Conservation (phyloP, 2,888 invertebrate species). For the Nymphalis polychloros region DNA sequence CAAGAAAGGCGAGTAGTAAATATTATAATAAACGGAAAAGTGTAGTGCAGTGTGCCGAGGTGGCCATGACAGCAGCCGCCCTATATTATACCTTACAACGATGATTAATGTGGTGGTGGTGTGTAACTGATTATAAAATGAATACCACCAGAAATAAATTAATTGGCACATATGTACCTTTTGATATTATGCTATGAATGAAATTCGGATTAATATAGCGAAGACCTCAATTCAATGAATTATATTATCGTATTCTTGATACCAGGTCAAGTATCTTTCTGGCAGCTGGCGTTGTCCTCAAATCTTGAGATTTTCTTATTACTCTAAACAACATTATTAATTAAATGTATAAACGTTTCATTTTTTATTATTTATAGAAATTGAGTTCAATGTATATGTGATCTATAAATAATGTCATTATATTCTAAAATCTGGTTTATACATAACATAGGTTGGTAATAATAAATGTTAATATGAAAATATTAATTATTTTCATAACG, state of each 20-base stretch:
- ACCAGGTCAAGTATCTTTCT: slow-evolving; percentile 55
- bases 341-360: neutral
- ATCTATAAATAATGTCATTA: too few relatives aligned
- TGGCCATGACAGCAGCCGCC: slow-evolving; percentile 62
- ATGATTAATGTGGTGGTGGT: slow-evolving; percentile 39
- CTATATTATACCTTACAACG: slow-evolving; percentile 54
- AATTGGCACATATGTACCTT: neutral
- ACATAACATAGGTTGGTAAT: too few relatives aligned
- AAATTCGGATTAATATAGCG: slow-evolving; percentile 17
- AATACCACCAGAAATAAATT: neutral
- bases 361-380: neutral
- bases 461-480: too few relatives aligned
- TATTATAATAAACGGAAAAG: slow-evolving; percentile 81
- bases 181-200: slow-evolving; percentile 18
- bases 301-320: slow-evolving; percentile 30
- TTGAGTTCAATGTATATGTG: too few relatives aligned
- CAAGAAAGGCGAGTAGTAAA: slow-evolving; percentile 84
- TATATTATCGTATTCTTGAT: slow-evolving; percentile 40
- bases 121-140: slow-evolving; percentile 38
- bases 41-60: slow-evolving; percentile 81
- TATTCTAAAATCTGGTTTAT: too few relatives aligned
- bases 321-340: slow-evolving; percentile 28
- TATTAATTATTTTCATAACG: too few relatives aligned
- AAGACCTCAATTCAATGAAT: slow-evolving; percentile 21
- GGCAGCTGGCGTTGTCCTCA: slow-evolving; percentile 53